Evolutionary conservation across 2,888 invertebrate species (phyloP).

Genomic region (Nesidiocoris tenuis): DNA sequence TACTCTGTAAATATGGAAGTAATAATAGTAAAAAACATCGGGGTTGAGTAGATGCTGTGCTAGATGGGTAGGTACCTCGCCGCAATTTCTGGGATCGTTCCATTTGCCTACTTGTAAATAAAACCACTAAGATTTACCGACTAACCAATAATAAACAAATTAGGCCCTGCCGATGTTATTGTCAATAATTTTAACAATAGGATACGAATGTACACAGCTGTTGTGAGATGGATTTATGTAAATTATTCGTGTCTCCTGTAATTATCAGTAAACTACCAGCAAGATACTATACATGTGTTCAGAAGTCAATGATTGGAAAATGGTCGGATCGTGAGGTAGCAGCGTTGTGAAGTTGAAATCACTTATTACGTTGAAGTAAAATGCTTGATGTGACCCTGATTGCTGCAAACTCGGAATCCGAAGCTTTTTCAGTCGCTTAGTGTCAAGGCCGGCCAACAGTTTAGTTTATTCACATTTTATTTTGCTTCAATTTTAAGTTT

Average conservation of each 20-base stretch:
- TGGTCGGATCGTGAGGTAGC: too few relatives aligned
- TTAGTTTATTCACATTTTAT: conserved; percentile 35
- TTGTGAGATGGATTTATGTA: conserved; percentile 51
- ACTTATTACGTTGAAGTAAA: too few relatives aligned
- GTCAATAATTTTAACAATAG: conserved; percentile 3
- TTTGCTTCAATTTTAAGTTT: not conserved
- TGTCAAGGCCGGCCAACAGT: not conserved
- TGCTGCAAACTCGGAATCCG: not conserved
- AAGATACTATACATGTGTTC: too few relatives aligned
- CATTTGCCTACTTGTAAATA: not conserved
- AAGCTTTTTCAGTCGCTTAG: not conserved
- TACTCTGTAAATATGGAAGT: too few relatives aligned
- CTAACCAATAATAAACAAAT: conserved; percentile 47
- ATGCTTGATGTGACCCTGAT: too few relatives aligned
- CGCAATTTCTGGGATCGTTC: not conserved
- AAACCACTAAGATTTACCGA: conserved; percentile 3
- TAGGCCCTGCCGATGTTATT: conserved; percentile 45
- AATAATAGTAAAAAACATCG: too few relatives aligned
- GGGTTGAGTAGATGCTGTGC: too few relatives aligned
- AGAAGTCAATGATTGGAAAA: too few relatives aligned
- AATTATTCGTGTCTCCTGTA: not conserved
- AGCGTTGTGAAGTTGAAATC: too few relatives aligned
- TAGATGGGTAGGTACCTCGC: too few relatives aligned
- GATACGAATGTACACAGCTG: conserved; percentile 41
- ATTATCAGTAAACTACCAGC: conserved; percentile 13